Evolutionary conservation across 2,113 vertebrate species (phyloP), one percentile per base, ranked within the genome.

Genomic region (Mastomys coucha): DNA sequence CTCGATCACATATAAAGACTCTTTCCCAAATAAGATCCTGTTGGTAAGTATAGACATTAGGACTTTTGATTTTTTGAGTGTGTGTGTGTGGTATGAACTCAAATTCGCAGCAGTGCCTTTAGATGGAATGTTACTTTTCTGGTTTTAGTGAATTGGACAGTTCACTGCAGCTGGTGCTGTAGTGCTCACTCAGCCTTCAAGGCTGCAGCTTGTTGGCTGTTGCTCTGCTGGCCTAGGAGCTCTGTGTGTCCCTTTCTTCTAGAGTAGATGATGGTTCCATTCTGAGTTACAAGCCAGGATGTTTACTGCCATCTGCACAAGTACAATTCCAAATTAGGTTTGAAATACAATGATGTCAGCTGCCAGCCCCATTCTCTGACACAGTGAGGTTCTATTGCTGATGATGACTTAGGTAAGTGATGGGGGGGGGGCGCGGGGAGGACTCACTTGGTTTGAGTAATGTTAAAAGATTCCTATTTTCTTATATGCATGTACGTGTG

Each of bases 151-250:
- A 39, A 13, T 33, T 24, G 42, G 51, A 3, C 26, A 0, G 1
- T 51, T 70, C 81, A 73, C 28, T 42, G 14, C 11, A 51, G 75
- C 17, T 51, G 36, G 56, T 2, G 2, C 42, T 4, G 0, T 0
- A 0, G 9, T 39, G 58, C n/a, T n/a, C n/a, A n/a, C n/a, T 33
- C 51, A 51, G 33, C 53, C 0, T 16, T 51, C n/a, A 3, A 11
- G 58, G 67, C 31, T 33, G 36, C 39, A 31, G 75, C 88, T 14
- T 45, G 31, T 26, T n/a, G 39, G 42, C n/a, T 70, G 67, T 6
- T 4, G 3, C 5, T 5, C 31, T 1, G 45, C 28, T 53, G 39
- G 91, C 76, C 20, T 8, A 24, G 49, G 67, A 53, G 3, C 36
- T 1, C 0, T 0, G 36, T 11, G 13, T 24, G 24, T 0, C 42